phyloP scores from a whole-genome alignment of 2,113 vertebrate species.

The Psilopsiagon aymara region DNA sequence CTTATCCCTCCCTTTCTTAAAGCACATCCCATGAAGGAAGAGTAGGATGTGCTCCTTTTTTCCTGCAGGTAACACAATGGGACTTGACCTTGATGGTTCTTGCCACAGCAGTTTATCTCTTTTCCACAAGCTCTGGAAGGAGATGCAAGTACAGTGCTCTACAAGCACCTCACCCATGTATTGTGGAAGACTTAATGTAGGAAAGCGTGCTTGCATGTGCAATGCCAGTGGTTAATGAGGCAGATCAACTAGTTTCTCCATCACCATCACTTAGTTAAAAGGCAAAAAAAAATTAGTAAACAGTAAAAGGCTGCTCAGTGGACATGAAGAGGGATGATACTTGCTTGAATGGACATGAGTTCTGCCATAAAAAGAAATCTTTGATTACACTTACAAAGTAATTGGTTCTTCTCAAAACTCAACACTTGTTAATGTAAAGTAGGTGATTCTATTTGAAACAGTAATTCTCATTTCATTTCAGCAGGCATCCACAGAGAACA shows the following conservation, averaged over 20 bases:
- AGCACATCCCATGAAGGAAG: neutral
- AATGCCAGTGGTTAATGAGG: neutral
- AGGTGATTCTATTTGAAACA: conserved; percentile 14
- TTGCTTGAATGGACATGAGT: neutral
- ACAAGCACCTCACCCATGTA: neutral
- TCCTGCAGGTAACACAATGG: neutral
- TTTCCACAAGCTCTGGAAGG: neutral
- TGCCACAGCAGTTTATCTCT: neutral
- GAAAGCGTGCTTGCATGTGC: neutral
- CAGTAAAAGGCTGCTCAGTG: neutral
- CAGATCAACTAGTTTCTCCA: neutral
- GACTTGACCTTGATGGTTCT: neutral
- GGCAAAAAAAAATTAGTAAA: neutral
- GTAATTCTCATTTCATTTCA: neutral
- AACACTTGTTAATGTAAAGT: neutral
- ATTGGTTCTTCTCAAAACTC: neutral
- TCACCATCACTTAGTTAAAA: neutral
- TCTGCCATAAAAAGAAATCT: neutral
- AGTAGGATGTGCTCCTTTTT: neutral
- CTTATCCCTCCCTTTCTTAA: neutral
- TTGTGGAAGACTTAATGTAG: neutral
- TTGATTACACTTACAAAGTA: neutral
- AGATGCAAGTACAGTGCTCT: neutral
- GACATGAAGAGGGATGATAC: neutral
- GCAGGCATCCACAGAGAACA: neutral